Percentiles rank a stretch among this genome's conserved stretches.
These are phyloP conservation scores for Musca domestica DNA, from an alignment of 1,140 invertebrate genomes.

Conservation along the genomic window DNA sequence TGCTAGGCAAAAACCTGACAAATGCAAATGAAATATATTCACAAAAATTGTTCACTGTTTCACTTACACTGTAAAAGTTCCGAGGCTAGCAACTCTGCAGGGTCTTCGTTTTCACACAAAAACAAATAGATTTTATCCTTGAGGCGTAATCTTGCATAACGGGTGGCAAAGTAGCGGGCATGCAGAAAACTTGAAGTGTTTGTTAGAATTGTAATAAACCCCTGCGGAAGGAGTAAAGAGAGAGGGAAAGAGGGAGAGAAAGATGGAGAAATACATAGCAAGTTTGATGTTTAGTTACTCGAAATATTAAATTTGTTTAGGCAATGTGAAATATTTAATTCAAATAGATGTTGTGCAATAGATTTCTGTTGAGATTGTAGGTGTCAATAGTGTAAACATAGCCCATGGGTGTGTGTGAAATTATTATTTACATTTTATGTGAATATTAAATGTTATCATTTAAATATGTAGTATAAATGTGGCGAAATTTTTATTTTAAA, in stretches of 20 bases:
- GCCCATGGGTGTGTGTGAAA: too few relatives aligned
- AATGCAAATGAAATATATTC: background rate
- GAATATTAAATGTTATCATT: constrained; percentile 27
- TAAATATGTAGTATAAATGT: too few relatives aligned
- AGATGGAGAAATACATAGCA: background rate
- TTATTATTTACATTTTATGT: too few relatives aligned
- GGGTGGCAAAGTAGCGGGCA: constrained; percentile 46
- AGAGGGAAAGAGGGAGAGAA: background rate
- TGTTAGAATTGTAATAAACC: constrained; percentile 42
- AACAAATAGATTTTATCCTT: constrained; percentile 50
- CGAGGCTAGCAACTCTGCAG: constrained; percentile 33
- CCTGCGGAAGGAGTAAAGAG: constrained; percentile 28
- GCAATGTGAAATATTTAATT: too few relatives aligned
- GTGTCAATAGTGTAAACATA: too few relatives aligned
- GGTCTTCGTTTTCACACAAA: constrained; percentile 43
- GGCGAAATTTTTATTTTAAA: too few relatives aligned
- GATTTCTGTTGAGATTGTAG: too few relatives aligned
- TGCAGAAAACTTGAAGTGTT: constrained; percentile 38
- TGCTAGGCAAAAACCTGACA: too few relatives aligned
- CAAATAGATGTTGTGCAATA: too few relatives aligned
- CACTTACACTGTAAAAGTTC: constrained; percentile 49
- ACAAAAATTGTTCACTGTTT: constrained; percentile 1
- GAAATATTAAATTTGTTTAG: too few relatives aligned
- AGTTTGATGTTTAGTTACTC: too few relatives aligned
- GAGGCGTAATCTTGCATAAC: constrained; percentile 41